These are phyloP conservation scores for Bombus consobrinus DNA, from an alignment of 1,140 invertebrate genomes.

Conservation along the genomic window DNA sequence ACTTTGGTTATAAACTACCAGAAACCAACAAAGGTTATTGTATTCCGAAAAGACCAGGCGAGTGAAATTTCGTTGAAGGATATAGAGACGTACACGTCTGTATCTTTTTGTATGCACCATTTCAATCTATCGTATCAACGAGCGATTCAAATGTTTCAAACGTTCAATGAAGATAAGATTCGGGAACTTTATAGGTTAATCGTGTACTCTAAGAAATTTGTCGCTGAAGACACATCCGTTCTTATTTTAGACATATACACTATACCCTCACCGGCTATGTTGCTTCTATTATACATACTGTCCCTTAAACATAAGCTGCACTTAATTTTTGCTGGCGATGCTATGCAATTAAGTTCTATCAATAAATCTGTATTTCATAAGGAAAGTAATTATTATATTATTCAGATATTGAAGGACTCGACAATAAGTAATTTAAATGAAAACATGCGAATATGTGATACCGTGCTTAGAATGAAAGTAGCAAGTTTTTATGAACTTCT, in stretches of 20 bases:
- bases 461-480: neutral
- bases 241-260: conserved; percentile 27
- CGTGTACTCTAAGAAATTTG: neutral
- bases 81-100: neutral
- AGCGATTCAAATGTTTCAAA: neutral
- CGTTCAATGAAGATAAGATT: accelerated
- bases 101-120: conserved; percentile 1
- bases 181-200: neutral
- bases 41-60: conserved; percentile 14
- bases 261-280: neutral
- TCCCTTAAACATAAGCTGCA: neutral
- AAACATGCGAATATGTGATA: neutral
- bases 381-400: neutral
- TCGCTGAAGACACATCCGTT: accelerated
- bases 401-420: neutral
- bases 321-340: conserved; percentile 12
- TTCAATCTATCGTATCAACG: neutral
- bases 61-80: neutral
- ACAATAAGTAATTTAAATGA: neutral
- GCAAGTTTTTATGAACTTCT: neutral
- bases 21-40: accelerated
- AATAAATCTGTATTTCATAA: neutral
- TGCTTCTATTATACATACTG: conserved; percentile 19
- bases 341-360: neutral
- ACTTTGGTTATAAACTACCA: accelerated